These are phyloP conservation scores for Luffia ferchaultella DNA, from an alignment of 2,888 invertebrate genomes.

Conservation along the genomic window DNA sequence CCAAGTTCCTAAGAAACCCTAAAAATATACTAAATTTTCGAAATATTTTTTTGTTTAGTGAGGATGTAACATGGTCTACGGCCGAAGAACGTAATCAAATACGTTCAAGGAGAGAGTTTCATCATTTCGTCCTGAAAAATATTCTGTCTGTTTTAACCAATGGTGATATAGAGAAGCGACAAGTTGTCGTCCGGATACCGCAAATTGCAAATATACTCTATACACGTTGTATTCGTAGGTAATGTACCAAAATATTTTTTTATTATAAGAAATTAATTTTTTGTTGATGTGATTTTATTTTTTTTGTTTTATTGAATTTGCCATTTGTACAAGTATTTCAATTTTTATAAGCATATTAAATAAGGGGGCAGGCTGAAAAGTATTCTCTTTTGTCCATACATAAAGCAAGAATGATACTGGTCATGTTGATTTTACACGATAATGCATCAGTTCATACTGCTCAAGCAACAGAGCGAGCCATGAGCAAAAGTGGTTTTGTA, in stretches of 20 bases:
- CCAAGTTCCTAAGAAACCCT: too few relatives aligned
- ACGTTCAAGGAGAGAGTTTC: conserved; percentile 61
- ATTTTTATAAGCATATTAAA: too few relatives aligned
- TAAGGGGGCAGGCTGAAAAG: too few relatives aligned
- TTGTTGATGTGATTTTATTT: background rate
- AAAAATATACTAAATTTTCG: too few relatives aligned
- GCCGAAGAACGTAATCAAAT: conserved; percentile 54
- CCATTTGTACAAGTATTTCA: too few relatives aligned
- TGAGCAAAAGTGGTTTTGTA: too few relatives aligned
- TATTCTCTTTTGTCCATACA: too few relatives aligned
- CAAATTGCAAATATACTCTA: conserved; percentile 32
- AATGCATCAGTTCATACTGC: too few relatives aligned
- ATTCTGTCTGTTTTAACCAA: conserved; percentile 33
- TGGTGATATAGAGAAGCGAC: conserved; percentile 22
- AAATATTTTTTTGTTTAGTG: conserved; percentile 34
- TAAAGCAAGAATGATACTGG: too few relatives aligned
- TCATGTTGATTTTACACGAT: too few relatives aligned
- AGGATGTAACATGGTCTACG: conserved; percentile 61
- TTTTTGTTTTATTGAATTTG: too few relatives aligned
- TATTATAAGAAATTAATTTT: background rate
- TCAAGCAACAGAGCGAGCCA: too few relatives aligned
- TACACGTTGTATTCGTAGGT: conserved; percentile 37
- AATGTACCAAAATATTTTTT: conserved; percentile 7
- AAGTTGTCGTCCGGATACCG: conserved; percentile 22
- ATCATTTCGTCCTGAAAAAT: conserved; percentile 59